Base-by-base conservation (phyloP, 2,888 invertebrate genomes). In the Limenitis camilla region DNA sequence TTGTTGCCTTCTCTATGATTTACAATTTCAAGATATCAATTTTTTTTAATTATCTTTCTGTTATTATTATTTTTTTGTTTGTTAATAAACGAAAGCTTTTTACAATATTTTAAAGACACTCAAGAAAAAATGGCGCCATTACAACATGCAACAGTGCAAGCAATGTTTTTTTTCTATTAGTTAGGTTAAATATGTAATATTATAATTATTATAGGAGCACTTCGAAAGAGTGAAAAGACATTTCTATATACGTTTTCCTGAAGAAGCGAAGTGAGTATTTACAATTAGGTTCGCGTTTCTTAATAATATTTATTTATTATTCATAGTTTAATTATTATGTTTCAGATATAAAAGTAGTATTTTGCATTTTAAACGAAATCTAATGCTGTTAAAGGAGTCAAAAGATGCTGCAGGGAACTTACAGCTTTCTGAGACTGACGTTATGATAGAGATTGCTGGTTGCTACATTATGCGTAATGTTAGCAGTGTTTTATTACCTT, bases 381-480 rank as follows among this genome's bases (percentile, higher is more conserved):
- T 84, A 41, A 65, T 74, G 65, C 66, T 70, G 5, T 60, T 83
- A 50, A 79, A 76, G 35, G 72, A 74, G 45, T 67, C 74, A 0
- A 71, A 60, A 31, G 72, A 76, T 40, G 61, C 61, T 0, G 46
- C 64, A 0, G 81, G 79, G 0, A 56, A 65, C 3, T 64, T 67
- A 2, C 52, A 79, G 5, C 62, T 83, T 42, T 61, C 68, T 2
- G 63, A 71, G 2, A 65, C 72, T 4, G 78, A 83, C 39, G 64
- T 72, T 3, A 76, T 82, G 55, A 59, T 84, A 31, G 78, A 83
- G 52, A 70, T 83, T 4, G 81, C 84, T 35, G 78, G 78, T 6
- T 76, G 74, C 52, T 84, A 84, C 50, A 64, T 77, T 29, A 80
- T 81, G 76, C 76, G 84, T 41, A 82, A 83, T 56, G 83, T 84